A percentile compares a stretch with the other conserved stretches of the same genome.
Evolutionary conservation across 2,888 invertebrate species (phyloP).

Genomic region (Torymus tubicola): DNA sequence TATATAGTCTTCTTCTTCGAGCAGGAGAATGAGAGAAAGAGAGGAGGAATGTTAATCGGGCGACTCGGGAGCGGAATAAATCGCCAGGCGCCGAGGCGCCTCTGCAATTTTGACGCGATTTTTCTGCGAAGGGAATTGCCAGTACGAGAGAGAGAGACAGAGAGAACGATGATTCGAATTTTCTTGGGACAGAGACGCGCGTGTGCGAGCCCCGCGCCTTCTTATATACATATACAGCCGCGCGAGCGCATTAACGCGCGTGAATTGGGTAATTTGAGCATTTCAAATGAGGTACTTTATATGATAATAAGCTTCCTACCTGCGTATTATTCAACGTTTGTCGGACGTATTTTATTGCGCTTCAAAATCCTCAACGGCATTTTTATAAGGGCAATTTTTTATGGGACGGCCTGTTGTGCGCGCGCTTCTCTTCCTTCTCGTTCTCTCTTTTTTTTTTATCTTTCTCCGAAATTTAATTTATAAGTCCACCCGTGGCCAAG

Average conservation of each 20-base stretch:
- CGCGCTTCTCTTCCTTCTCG: neutral
- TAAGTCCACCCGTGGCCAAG: too few relatives aligned
- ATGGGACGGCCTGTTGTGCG: neutral
- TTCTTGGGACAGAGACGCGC: constrained; percentile 17
- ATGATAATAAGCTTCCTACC: constrained; percentile 49
- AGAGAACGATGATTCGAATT: constrained; percentile 35
- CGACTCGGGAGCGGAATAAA: constrained; percentile 26
- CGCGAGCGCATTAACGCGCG: constrained; percentile 41
- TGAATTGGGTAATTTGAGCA: constrained; percentile 47
- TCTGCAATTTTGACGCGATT: constrained; percentile 38
- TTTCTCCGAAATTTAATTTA: neutral
- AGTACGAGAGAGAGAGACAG: neutral
- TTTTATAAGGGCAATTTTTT: constrained; percentile 24
- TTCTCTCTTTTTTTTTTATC: neutral
- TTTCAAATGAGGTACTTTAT: constrained; percentile 52
- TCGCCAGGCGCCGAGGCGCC: constrained; percentile 16
- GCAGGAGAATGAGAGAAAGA: too few relatives aligned
- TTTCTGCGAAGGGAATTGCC: constrained; percentile 5
- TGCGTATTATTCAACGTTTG: constrained; percentile 41
- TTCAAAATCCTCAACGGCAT: constrained; percentile 18
- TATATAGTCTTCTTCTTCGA: too few relatives aligned
- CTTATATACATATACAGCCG: neutral
- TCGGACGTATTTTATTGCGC: constrained; percentile 24
- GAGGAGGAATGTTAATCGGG: constrained; percentile 7
- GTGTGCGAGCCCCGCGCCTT: neutral